Evolutionary conservation across 2,888 invertebrate genomes (phyloP).

Genomic region (Aproaerema taeniolella): DNA sequence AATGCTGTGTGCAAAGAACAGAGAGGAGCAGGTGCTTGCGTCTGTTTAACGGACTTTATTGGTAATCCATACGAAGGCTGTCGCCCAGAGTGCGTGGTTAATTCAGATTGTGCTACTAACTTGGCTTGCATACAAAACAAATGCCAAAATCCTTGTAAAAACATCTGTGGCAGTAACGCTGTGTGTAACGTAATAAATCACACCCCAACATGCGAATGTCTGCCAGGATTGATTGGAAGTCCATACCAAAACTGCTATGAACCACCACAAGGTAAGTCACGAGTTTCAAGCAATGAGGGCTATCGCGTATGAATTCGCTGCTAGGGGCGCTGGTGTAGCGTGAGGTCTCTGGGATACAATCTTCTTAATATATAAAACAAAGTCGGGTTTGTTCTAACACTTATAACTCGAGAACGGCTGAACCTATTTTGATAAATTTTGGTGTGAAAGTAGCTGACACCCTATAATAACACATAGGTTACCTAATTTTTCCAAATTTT

Average conservation of each 20-base stretch:
- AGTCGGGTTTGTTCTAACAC: too few species aligned
- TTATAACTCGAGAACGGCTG: too few species aligned
- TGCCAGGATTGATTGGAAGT: conserved; percentile 79
- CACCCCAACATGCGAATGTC: conserved; percentile 82
- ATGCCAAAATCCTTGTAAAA: conserved; percentile 85
- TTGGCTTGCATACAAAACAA: conserved; percentile 85
- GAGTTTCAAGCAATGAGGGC: too few species aligned
- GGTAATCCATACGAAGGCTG: conserved; percentile 89
- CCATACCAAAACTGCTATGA: conserved; percentile 76
- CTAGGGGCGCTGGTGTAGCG: too few species aligned
- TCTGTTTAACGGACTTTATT: conserved; percentile 81
- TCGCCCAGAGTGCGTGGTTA: conserved; percentile 84
- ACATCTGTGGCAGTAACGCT: conserved; percentile 85
- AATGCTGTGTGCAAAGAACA: conserved; percentile 84
- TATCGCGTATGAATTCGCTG: too few species aligned
- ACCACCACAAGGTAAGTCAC: conserved; percentile 47
- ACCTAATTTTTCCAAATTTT: too few species aligned
- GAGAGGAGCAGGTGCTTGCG: conserved; percentile 82
- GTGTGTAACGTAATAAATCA: conserved; percentile 85
- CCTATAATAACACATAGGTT: too few species aligned
- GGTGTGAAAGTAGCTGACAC: too few species aligned
- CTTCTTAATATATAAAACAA: too few species aligned
- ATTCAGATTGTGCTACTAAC: conserved; percentile 84
- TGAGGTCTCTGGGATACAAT: too few species aligned
- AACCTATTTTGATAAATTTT: too few species aligned